Base-by-base conservation (phyloP, 2,797 vertebrate species). In the Hippocampus kuda region DNA sequence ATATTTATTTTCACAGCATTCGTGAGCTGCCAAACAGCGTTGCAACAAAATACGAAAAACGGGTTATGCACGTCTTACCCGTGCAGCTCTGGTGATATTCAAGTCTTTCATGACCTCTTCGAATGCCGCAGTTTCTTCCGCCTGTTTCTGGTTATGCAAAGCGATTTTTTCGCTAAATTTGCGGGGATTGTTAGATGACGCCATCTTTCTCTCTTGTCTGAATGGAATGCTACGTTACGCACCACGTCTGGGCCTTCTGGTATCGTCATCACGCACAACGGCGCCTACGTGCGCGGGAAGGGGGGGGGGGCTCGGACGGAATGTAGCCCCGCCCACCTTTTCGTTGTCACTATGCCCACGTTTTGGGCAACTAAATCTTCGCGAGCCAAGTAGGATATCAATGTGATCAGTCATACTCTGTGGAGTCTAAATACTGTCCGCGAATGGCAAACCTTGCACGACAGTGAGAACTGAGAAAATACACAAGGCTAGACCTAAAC, bases 101-200 rank as follows among this genome's bases (percentile, higher is more conserved):
- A 97, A 75, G 88, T 98, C 95, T 79, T 96, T 98, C 94, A 97
- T 98, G 83, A 97, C 94, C 86, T 98, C 95, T 86, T 98, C 94
- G 79, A 98, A 98, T 68, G 95, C 94, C 42, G 95, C 95, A 0
- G 95, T 97, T 89, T 97, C 95, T 89, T 98, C 95, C 68, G 95
- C 95, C 90, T 98, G 95, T 82, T 96, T 97, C 86, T 97, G 95
- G 83, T 94, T 97, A 86, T 97, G 95, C 88, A 98, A 87, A 75
- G 95, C 95, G 85, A 98, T 98, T 92, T 98, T 98, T 90, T 98
- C 95, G 92, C 95, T 97, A 89, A 98, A 98, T 95, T 97, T 97
- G 88, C 95, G 94, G 85, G 95, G 95, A 94, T 97, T 97, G 92
- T 94, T 98, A 87, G 94, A 96, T 89, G 95, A 94, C 94, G 95